Conservation (phyloP, 2,888 invertebrate species). For the Drosophila anomelani region DNA sequence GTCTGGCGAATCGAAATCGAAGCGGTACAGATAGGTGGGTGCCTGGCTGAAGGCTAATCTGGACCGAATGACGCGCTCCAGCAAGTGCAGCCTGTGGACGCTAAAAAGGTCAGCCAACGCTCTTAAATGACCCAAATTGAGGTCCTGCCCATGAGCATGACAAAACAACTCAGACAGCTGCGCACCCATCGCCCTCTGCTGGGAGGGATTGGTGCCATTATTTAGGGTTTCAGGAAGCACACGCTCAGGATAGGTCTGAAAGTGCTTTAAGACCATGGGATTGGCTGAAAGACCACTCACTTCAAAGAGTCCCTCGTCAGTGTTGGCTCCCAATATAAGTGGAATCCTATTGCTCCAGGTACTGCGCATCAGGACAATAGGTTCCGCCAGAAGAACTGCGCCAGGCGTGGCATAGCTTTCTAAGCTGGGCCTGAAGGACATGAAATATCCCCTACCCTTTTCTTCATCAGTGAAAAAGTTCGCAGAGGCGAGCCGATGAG, state of each 20-base stretch:
- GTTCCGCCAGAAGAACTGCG: conserved; percentile 70
- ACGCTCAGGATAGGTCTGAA: conserved; percentile 58
- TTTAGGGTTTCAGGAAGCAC: conserved; percentile 39
- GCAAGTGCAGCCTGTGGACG: conserved; percentile 69
- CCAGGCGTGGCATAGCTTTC: conserved; percentile 71
- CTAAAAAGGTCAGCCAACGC: conserved; percentile 62
- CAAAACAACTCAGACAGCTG: conserved; percentile 61
- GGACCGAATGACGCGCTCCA: conserved; percentile 68
- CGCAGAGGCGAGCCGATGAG: conserved; percentile 45
- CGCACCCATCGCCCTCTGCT: conserved; percentile 56
- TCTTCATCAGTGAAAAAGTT: conserved; percentile 57
- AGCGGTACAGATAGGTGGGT: conserved; percentile 81
- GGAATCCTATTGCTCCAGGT: conserved; percentile 82
- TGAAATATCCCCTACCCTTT: conserved; percentile 1
- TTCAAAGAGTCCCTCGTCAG: conserved; percentile 67
- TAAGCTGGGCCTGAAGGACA: conserved; percentile 70
- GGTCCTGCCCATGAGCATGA: conserved; percentile 54
- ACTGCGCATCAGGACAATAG: conserved; percentile 65
- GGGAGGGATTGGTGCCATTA: conserved; percentile 4
- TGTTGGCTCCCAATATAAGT: conserved; percentile 77
- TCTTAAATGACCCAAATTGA: conserved; percentile 72
- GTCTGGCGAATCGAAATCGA: conserved; percentile 80
- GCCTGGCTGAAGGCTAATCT: conserved; percentile 68
- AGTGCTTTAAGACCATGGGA: conserved; percentile 9
- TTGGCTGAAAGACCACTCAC: not conserved